Conservation (phyloP, 2,113 vertebrate genomes). For the Centropus unirufus region DNA sequence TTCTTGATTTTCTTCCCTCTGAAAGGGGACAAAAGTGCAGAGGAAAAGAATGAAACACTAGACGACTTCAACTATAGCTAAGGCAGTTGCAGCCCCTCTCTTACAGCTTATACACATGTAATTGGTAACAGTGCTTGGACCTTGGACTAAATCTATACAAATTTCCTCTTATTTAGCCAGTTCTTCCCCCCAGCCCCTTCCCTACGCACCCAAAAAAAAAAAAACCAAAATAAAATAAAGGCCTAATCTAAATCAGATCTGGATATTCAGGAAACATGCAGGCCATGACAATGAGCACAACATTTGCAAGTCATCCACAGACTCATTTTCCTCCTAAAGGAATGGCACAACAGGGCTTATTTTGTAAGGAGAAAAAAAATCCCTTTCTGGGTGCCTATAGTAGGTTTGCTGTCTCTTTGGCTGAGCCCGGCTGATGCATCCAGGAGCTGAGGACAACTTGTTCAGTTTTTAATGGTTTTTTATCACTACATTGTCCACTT, state of each 20-base stretch:
- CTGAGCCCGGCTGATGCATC: neutral
- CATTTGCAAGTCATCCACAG: constrained; percentile 53
- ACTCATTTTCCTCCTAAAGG: constrained; percentile 69
- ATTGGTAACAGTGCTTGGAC: constrained; percentile 42
- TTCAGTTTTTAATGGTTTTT: constrained; percentile 42
- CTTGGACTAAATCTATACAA: constrained; percentile 47
- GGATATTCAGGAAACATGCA: constrained; percentile 55
- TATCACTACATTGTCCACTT: constrained; percentile 49
- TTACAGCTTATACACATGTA: constrained; percentile 9
- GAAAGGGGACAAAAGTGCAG: neutral
- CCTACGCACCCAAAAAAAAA: neutral
- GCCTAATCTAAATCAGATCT: constrained; percentile 68
- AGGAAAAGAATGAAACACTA: neutral
- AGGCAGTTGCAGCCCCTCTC: neutral
- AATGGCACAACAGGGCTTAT: constrained; percentile 39
- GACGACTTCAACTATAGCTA: neutral
- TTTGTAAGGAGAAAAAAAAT: constrained; percentile 42
- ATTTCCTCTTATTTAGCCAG: constrained; percentile 53
- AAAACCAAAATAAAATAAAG: neutral
- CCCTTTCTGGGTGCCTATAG: neutral
- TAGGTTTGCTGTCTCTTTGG: constrained; percentile 29
- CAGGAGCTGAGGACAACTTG: constrained; percentile 40
- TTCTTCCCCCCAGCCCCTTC: neutral
- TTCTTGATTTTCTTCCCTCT: neutral
- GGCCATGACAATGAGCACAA: constrained; percentile 59